Evolutionary conservation across 1,140 invertebrate species (phyloP), one percentile per base, ranked within the genome.

Genomic region (Zophobas atratus): DNA sequence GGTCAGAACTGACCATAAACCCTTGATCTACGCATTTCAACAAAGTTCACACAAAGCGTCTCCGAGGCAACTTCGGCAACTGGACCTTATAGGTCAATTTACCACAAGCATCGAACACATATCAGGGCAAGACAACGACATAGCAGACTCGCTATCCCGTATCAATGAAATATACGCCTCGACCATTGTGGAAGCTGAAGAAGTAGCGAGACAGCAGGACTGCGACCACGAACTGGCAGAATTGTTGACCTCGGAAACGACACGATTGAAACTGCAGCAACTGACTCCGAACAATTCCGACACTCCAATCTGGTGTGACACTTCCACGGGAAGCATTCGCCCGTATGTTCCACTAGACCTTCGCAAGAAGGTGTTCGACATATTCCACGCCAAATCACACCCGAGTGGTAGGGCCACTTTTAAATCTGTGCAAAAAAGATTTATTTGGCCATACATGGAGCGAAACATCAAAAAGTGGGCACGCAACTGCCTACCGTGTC

Each of bases 1-100:
- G 0, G 79, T 86, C 1, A 83, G 76, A 41, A 86, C 84, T 0
- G 85, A 87, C 51, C 86, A 87, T 48, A 86, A 85, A 76, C 86
- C 86, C 0, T 76, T 86, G 0, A 82, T 75, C 2, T 84, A 76
- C 71, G 80, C 81, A 1, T 85, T 84, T 56, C 6, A 72, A 2
- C 77, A 83, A 73, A 80, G 78, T 38, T 6, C 67, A 8, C 63
- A 77, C 5, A 77, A 72, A 35, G 36, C 41, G 3, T 81, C 83
- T 1, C 84, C 84, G 46, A 38, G 83, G 56, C 84, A 85, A 72
- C 33, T 79, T 1, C 57, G 82, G 0, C 83, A 87, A 34, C 67
- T 87, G 0, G 79, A 85, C 35, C 87, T 80, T 46, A 85, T 88
- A 38, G 76, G 75, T 0, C 83, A 88, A 76, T 86, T 85, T 74